Evolutionary conservation across 2,888 invertebrate genomes (phyloP).

Genomic region (Aporophyla nigra): DNA sequence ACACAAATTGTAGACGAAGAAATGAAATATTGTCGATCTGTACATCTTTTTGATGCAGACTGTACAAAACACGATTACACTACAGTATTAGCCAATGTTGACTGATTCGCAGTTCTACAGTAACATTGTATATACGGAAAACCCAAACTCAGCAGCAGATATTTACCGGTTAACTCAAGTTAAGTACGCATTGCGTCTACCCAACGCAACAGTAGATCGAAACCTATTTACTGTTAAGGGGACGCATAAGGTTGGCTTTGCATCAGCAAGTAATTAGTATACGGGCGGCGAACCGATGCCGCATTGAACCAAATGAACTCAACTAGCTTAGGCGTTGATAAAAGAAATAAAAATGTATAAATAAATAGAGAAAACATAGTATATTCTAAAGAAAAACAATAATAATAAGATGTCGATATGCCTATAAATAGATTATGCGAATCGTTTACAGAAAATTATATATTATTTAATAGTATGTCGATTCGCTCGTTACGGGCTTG

Average conservation of each 20-base stretch:
- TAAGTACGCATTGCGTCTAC: slow-evolving; percentile 54
- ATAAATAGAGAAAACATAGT: not conserved
- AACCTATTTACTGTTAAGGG: slow-evolving; percentile 58
- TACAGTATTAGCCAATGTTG: not conserved
- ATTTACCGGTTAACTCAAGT: slow-evolving; percentile 29
- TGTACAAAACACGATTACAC: not conserved
- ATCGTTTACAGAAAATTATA: too few species aligned
- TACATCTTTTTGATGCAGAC: not conserved
- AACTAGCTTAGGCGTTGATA: slow-evolving; percentile 5
- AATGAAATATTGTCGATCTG: not conserved
- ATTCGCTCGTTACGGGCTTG: too few species aligned
- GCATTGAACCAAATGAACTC: slow-evolving; percentile 32
- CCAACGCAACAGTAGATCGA: slow-evolving; percentile 41
- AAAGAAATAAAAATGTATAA: not conserved
- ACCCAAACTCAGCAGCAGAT: slow-evolving; percentile 36
- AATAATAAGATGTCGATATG: too few species aligned
- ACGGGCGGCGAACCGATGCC: slow-evolving; percentile 35
- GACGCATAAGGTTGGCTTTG: slow-evolving; percentile 55
- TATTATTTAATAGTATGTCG: too few species aligned
- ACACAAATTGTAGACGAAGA: not conserved
- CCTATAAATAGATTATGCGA: too few species aligned
- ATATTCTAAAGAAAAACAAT: not conserved
- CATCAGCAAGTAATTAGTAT: slow-evolving; percentile 66
- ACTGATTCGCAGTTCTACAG: slow-evolving; percentile 11
- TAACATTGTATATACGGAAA: slow-evolving; percentile 17